These are phyloP conservation scores for Austrolebias charrua DNA, from an alignment of 2,797 vertebrate species.

Conservation along the genomic window DNA sequence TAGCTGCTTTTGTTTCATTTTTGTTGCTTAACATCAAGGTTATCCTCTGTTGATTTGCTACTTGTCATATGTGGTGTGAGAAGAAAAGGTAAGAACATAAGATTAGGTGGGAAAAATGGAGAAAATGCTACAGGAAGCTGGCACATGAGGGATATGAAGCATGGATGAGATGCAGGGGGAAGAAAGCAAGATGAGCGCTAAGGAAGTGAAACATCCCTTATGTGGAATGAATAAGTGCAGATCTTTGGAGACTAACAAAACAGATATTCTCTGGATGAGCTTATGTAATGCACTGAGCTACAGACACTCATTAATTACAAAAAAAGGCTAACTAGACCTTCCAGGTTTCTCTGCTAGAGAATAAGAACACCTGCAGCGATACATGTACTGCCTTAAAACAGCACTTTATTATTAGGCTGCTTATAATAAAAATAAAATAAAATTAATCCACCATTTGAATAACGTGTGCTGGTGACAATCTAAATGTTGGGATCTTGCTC, in stretches of 20 bases:
- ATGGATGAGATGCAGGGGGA: conserved; percentile 13
- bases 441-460: not conserved
- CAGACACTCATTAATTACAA: conserved; percentile 29
- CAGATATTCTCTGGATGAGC: conserved; percentile 12
- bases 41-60: conserved; percentile 19
- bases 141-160: conserved; percentile 12
- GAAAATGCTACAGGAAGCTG: conserved; percentile 20
- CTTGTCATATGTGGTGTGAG: not conserved
- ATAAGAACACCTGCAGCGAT: not conserved
- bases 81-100: conserved; percentile 26
- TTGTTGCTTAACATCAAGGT: conserved; percentile 8
- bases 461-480: too few species aligned
- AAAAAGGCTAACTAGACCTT: conserved; percentile 13
- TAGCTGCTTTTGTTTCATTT: conserved; percentile 37
- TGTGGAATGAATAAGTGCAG: conserved; percentile 43
- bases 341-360: conserved; percentile 25
- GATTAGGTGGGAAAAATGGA: conserved; percentile 6
- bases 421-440: not conserved
- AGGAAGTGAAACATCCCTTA: conserved; percentile 19
- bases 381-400: conserved; percentile 2
- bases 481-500: too few species aligned
- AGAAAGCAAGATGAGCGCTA: conserved; percentile 3
- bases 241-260: conserved; percentile 22
- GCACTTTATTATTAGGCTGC: not conserved
- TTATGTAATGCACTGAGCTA: conserved; percentile 42